Conservation (phyloP, 2,797 vertebrate species). For the Acropternis orthonyx region DNA sequence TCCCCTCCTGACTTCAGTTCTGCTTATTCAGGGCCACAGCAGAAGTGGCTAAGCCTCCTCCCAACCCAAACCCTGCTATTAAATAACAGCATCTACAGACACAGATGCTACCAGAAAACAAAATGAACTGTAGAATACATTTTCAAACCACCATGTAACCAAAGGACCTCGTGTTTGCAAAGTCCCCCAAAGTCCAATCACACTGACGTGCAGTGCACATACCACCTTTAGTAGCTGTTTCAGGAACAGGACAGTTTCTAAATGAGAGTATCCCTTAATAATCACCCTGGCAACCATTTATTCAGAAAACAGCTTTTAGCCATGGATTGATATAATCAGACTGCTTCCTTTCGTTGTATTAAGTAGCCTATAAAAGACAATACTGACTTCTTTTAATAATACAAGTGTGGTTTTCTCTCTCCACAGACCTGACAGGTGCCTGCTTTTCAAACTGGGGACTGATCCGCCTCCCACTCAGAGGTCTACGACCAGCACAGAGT, state of each 20-base stretch:
- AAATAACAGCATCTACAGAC: conserved; percentile 50
- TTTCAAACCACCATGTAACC: conserved; percentile 70
- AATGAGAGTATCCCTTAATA: neutral
- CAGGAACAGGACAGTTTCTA: neutral
- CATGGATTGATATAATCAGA: neutral
- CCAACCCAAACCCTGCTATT: neutral
- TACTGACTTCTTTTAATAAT: neutral
- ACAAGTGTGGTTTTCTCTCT: neutral
- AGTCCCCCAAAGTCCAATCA: neutral
- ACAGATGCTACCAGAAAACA: conserved; percentile 72
- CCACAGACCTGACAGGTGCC: neutral
- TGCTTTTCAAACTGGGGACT: neutral
- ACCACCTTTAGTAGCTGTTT: neutral
- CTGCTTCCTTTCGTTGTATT: neutral
- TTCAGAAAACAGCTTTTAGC: neutral
- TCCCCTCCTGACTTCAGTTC: neutral
- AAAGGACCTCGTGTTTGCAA: conserved; percentile 72
- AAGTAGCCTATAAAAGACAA: neutral
- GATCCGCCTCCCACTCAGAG: neutral
- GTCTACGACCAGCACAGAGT: neutral
- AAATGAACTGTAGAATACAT: conserved; percentile 74
- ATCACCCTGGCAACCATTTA: neutral
- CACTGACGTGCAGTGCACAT: accelerated
- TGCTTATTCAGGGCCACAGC: neutral
- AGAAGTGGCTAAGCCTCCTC: neutral